A percentile compares a stretch with the other conserved stretches of the same genome.
These are phyloP conservation scores for Gallinago solitaria DNA, from an alignment of 2,797 vertebrate genomes.

Conservation along the genomic window DNA sequence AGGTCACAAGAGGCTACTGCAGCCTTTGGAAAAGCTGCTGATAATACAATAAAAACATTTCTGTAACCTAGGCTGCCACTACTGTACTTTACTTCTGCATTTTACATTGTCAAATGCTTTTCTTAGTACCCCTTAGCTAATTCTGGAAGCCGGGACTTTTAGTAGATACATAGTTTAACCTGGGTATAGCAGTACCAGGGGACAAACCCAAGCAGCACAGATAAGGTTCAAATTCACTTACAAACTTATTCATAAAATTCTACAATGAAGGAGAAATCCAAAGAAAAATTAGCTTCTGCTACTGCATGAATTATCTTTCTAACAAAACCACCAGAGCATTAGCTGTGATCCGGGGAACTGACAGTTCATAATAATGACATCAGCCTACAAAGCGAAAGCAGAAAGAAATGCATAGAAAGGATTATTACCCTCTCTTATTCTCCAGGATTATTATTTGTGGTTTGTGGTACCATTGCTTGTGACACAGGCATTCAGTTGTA, in stretches of 20 bases:
- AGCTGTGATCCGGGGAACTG: slow-evolving; percentile 40
- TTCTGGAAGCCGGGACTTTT: slow-evolving; percentile 16
- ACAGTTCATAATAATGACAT: slow-evolving; percentile 54
- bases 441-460: slow-evolving; percentile 37
- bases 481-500: neutral
- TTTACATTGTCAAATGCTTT: slow-evolving; percentile 16
- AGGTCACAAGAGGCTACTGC: slow-evolving; percentile 32
- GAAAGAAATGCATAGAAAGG: slow-evolving; percentile 23
- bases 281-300: slow-evolving; percentile 53
- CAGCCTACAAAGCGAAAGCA: slow-evolving; percentile 38
- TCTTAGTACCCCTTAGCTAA: slow-evolving; percentile 9
- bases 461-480: neutral
- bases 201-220: neutral
- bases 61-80: slow-evolving; percentile 18
- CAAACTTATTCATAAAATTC: slow-evolving; percentile 46
- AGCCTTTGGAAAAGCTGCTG: slow-evolving; percentile 21
- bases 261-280: slow-evolving; percentile 42
- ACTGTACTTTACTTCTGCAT: slow-evolving; percentile 11
- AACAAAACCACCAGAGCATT: slow-evolving; percentile 1
- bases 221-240: slow-evolving; percentile 21
- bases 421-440: slow-evolving; percentile 39
- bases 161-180: slow-evolving; percentile 24
- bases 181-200: neutral
- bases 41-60: slow-evolving; percentile 41
- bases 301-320: slow-evolving; percentile 47